Percentiles rank a stretch among this genome's conserved stretches.
phyloP scores from a whole-genome alignment of 1,140 invertebrate species.

The Trachymyrmex cornetzi region DNA sequence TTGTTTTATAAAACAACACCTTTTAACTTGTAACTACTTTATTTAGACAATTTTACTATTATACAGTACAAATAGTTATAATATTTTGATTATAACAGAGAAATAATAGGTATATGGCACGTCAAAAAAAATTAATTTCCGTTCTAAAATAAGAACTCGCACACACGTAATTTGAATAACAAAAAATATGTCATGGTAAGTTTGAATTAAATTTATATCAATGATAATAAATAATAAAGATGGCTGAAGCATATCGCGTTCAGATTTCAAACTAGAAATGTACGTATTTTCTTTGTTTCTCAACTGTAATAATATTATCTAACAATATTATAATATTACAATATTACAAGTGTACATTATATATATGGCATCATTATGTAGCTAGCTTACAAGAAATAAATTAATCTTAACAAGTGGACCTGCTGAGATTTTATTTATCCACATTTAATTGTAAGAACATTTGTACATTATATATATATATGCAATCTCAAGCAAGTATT shows the following conservation, averaged over 20 bases:
- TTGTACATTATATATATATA: too few relatives aligned
- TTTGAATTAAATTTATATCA: background rate
- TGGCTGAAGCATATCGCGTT: background rate
- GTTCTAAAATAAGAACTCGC: background rate
- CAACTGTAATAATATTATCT: background rate
- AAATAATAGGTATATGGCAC: background rate
- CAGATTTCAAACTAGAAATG: background rate
- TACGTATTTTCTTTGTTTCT: background rate
- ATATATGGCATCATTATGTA: background rate
- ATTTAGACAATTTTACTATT: background rate
- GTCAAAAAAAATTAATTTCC: background rate
- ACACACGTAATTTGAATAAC: background rate
- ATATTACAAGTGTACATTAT: background rate
- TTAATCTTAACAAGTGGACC: constrained; percentile 2
- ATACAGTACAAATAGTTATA: background rate
- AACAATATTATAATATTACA: background rate
- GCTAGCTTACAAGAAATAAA: background rate
- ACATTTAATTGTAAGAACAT: background rate
- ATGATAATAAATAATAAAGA: background rate
- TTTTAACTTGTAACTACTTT: background rate
- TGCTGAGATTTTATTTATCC: constrained; percentile 6
- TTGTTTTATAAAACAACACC: background rate
- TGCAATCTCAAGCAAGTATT: background rate
- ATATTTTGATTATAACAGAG: background rate
- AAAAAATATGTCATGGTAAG: constrained; percentile 26